Evolutionary conservation across 1,140 invertebrate species (phyloP).

Genomic region (Himalopsyche phryganea): DNA sequence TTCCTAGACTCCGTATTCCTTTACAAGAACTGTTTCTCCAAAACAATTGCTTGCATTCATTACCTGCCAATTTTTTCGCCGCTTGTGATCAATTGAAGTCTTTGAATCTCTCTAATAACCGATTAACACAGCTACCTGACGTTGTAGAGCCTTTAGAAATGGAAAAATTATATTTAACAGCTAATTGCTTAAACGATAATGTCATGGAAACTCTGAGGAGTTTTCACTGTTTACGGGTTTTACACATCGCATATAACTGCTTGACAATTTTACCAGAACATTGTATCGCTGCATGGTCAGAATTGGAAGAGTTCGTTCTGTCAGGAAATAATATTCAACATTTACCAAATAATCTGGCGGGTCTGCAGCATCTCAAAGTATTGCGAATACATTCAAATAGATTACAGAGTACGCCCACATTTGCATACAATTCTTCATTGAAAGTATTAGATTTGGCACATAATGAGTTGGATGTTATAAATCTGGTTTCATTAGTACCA

Average conservation of each 20-base stretch:
- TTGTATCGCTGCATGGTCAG: constrained; percentile 69
- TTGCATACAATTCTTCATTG: constrained; percentile 68
- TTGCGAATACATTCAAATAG: constrained; percentile 80
- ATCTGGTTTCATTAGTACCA: constrained; percentile 70
- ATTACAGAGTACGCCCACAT: constrained; percentile 68
- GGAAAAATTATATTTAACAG: constrained; percentile 71
- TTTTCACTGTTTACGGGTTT: constrained; percentile 61
- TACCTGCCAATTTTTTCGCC: constrained; percentile 73
- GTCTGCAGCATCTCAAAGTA: constrained; percentile 67
- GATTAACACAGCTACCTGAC: constrained; percentile 62
- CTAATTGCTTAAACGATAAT: constrained; percentile 73
- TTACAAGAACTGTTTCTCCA: constrained; percentile 71
- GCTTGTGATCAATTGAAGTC: constrained; percentile 67
- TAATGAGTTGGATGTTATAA: constrained; percentile 76
- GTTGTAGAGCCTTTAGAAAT: constrained; percentile 58
- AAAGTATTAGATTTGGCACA: constrained; percentile 81
- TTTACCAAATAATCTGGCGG: constrained; percentile 72
- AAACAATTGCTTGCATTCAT: constrained; percentile 68
- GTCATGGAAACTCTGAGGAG: constrained; percentile 65
- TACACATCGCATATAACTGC: constrained; percentile 77
- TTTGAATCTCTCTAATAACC: constrained; percentile 76
- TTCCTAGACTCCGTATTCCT: constrained; percentile 62
- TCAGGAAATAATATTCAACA: constrained; percentile 77
- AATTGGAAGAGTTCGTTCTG: constrained; percentile 76
- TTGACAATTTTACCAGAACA: constrained; percentile 70